These are phyloP conservation scores for Rallus limicola DNA, from an alignment of 2,113 vertebrate genomes.

Conservation along the genomic window DNA sequence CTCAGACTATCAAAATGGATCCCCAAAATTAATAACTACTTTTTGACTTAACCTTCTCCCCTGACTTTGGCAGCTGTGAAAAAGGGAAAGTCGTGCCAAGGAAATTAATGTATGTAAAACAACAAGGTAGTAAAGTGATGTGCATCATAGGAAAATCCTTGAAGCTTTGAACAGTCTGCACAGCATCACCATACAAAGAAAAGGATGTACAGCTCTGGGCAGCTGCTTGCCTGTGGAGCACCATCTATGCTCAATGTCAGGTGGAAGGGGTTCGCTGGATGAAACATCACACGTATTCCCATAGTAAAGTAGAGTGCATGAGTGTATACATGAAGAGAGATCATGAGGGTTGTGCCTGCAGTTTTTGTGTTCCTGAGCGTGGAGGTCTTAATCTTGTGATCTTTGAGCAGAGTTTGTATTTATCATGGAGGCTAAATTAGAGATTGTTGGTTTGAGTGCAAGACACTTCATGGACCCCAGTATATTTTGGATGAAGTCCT, in stretches of 20 bases:
- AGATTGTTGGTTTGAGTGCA: background rate
- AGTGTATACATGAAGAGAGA: background rate
- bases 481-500: background rate
- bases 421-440: background rate
- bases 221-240: background rate
- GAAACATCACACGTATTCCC: background rate
- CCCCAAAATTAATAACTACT: background rate
- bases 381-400: background rate
- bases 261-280: background rate
- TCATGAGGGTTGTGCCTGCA: background rate
- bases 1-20: background rate
- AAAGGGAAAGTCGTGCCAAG: background rate
- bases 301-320: background rate
- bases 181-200: background rate
- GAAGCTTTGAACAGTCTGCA: background rate
- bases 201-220: background rate
- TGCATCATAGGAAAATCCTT: background rate
- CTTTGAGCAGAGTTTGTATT: background rate
- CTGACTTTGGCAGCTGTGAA: background rate
- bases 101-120: background rate
- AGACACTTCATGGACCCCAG: background rate
- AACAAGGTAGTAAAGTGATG: background rate
- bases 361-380: background rate
- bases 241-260: background rate
- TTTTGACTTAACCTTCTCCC: background rate